These are phyloP conservation scores for Psittacula derbiana DNA, from an alignment of 2,797 vertebrate species.

Conservation along the genomic window DNA sequence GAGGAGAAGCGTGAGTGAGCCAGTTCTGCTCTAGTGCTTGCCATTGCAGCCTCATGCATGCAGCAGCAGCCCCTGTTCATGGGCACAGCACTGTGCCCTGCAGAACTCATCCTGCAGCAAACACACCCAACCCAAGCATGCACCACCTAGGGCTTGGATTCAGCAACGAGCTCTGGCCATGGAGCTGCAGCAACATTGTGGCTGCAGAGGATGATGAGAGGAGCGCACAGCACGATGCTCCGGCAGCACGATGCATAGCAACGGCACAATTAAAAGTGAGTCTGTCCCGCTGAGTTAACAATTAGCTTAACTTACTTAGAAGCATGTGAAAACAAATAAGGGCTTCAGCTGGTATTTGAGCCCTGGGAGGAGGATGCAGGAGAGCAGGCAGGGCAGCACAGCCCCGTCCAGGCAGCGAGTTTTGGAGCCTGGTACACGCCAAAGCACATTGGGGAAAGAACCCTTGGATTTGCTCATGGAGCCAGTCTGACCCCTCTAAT, in stretches of 20 bases:
- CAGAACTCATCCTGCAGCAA: neutral
- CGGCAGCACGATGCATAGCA: neutral
- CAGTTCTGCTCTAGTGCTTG: fast-evolving
- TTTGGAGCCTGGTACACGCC: neutral
- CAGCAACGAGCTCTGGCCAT: fast-evolving
- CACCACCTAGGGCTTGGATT: neutral
- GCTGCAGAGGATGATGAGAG: neutral
- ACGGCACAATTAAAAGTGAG: constrained; percentile 57
- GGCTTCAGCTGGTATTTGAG: neutral
- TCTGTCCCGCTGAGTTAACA: constrained; percentile 46
- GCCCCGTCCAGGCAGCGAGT: neutral
- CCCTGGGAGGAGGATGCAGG: neutral
- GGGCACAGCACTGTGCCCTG: neutral
- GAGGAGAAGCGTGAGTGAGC: neutral
- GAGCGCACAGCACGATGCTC: neutral
- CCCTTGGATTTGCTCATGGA: neutral
- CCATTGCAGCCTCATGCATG: fast-evolving
- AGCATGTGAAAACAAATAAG: constrained; percentile 51
- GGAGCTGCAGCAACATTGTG: fast-evolving
- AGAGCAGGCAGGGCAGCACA: neutral
- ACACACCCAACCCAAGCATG: fast-evolving
- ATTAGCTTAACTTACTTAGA: constrained; percentile 63
- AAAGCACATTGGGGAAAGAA: fast-evolving
- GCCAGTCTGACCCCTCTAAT: neutral
- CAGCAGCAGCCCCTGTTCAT: neutral